These are phyloP conservation scores for Apamea crenata DNA, from an alignment of 2,888 invertebrate genomes.

Conservation along the genomic window DNA sequence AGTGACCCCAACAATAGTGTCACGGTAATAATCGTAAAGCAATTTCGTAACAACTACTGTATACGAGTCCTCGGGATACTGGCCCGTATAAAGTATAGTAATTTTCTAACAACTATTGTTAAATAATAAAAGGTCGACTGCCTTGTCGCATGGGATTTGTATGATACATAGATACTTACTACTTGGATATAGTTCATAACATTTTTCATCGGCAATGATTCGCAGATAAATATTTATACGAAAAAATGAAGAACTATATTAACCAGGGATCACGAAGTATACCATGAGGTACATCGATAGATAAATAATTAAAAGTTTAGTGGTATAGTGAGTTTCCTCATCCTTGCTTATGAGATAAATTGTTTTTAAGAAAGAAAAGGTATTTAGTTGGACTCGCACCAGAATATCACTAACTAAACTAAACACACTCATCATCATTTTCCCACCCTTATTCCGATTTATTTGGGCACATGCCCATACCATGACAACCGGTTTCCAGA, in stretches of 20 bases:
- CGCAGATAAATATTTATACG: neutral
- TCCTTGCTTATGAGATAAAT: no score
- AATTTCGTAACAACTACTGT: constrained; percentile 31
- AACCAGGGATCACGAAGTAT: neutral
- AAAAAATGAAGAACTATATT: neutral
- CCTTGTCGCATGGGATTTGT: neutral
- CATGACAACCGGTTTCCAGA: no score
- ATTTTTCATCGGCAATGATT: neutral
- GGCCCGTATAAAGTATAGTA: neutral
- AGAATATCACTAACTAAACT: no score
- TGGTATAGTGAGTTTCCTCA: neutral
- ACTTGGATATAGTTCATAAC: neutral
- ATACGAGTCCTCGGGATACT: constrained; percentile 3
- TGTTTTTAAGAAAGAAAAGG: neutral
- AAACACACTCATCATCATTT: no score
- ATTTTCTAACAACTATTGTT: constrained; percentile 14
- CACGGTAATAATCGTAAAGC: constrained; percentile 20
- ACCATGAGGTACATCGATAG: neutral
- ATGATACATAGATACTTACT: neutral
- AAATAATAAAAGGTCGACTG: neutral
- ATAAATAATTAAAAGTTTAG: neutral
- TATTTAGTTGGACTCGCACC: no score
- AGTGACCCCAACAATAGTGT: constrained; percentile 1
- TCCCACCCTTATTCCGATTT: no score
- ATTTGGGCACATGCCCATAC: no score